Conservation (phyloP, 1,140 invertebrate species). For the Drosophila hydei region DNA sequence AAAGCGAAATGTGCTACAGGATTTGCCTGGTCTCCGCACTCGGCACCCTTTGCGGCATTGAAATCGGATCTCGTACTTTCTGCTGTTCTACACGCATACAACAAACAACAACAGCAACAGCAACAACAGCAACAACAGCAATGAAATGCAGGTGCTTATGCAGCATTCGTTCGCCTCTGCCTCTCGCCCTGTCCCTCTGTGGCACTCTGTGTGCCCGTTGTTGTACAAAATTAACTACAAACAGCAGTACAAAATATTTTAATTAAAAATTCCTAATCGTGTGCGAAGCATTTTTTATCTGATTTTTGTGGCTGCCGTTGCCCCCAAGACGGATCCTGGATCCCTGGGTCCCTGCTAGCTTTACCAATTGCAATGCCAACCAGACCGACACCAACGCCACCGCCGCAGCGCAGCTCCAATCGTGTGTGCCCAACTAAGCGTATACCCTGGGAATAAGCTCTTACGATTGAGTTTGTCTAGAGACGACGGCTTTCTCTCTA, state of each 20-base stretch:
- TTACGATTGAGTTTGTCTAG: no score
- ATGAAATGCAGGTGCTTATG: constrained; percentile 73
- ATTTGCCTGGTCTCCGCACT: constrained; percentile 33
- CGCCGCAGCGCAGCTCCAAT: not conserved
- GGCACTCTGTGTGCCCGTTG: constrained; percentile 69
- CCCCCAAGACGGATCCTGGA: constrained; percentile 1
- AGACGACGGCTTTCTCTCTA: no score
- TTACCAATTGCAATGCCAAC: constrained; percentile 26
- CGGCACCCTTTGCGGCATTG: constrained; percentile 71
- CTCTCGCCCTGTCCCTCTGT: constrained; percentile 10
- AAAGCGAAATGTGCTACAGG: constrained; percentile 72
- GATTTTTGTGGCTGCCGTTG: constrained; percentile 59
- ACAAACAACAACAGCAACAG: constrained; percentile 57
- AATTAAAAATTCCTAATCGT: constrained; percentile 84
- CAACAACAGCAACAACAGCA: constrained; percentile 46
- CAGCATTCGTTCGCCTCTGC: constrained; percentile 26
- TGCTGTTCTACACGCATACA: constrained; percentile 82
- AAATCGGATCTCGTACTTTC: constrained; percentile 81
- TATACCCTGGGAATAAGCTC: not conserved
- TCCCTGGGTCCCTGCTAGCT: constrained; percentile 6
- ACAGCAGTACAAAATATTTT: constrained; percentile 84
- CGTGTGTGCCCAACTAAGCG: not conserved
- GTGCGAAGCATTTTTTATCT: constrained; percentile 84
- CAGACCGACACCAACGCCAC: constrained; percentile 19
- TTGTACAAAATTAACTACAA: constrained; percentile 82